Base-by-base conservation (phyloP, 2,797 vertebrate species). In the Platyrinchus mystaceus region DNA sequence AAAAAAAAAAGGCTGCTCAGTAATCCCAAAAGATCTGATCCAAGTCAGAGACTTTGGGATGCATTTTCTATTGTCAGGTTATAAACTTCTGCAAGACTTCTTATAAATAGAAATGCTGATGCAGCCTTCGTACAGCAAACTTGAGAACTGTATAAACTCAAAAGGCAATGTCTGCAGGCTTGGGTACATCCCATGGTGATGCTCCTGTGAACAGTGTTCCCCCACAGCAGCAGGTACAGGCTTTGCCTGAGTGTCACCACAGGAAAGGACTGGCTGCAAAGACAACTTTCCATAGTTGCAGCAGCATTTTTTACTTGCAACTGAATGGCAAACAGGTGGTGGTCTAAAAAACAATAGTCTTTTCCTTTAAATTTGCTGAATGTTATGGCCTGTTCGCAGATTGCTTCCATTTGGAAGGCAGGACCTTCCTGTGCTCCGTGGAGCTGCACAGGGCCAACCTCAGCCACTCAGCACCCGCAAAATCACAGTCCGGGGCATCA, bases 61-160 rank as follows among this genome's bases (percentile, higher is more conserved):
- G n/a, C 44, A 59, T 82, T 92, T 94, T 93, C 78, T 90, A 12
- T 87, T 82, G 89, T 84, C 60, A 81, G 74, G 80, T 68, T 96
- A 52, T 87, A 94, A 96, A 80, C 76, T 79, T 86, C 41, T 49
- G 52, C 62, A 53, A 56, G 67, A 69, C 41, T 64, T 58, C 39
- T 67, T 58, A 37, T 8, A 41, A 71, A 77, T 21, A 87, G 91
- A 94, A 94, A 86, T 77, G 85, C 80, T 81, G 76, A 87, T 18
- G 27, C 74, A 74, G 85, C 59, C 68, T 88, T 92, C 1, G 0
- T 80, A 36, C 39, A 77, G n/a, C 62, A 73, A 84, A 84, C 52
- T 47, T 52, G 71, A 87, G 44, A 77, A 50, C 1, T 63, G 49
- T 27, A 37, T 81, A 52, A 85, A 94, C 70, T 58, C 26, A 63